Evolutionary conservation across 2,888 invertebrate genomes (phyloP), one percentile per base, ranked within the genome.

Genomic region (Zygogramma bicolorata): DNA sequence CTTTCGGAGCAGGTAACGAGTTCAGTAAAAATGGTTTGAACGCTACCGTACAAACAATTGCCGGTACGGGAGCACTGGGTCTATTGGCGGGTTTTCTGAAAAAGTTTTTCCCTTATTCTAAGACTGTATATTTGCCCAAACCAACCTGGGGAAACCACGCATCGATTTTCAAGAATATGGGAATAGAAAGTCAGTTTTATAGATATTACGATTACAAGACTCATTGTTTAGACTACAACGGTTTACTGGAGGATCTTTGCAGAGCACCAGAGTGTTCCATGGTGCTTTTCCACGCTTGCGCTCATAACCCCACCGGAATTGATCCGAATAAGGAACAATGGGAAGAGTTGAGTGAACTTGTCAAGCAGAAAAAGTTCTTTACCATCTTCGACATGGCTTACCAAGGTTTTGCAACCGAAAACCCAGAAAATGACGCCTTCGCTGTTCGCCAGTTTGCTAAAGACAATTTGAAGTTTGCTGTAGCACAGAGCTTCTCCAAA

Each of bases 101-200:
- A 72, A 88, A 86, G 63, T 90, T 88, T 81, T 88, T 88, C 81
- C 87, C 87, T 0, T 88, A 89, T 18, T 87, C 87, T 74, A 92
- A 92, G 84, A 89, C 88, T 53, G 82, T 88, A 57, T 92, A 91
- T 84, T 81, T 92, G 74, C 92, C 93, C 40, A 87, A 89, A 25
- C 93, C 93, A 0, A 90, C 92, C 0, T 93, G 93, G 93, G 92
- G 92, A 58, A 93, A 93, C 82, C 93, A 93, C 83, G 89, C 88
- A 15, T 91, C 91, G 6, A 87, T 93, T 66, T 91, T 92, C 85
- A 90, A 90, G 87, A 89, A 91, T 80, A 85, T 90, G 70, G 92
- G 92, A 8, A 84, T 93, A 61, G 87, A 89, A 46, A 89, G 13
- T 85, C 88, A 61, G 62, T n/a, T 27, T 25, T 93, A 93, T 84